Base-by-base conservation (phyloP, 92 coral and sea anemone genomes). In the Galaxea fascicularis region DNA sequence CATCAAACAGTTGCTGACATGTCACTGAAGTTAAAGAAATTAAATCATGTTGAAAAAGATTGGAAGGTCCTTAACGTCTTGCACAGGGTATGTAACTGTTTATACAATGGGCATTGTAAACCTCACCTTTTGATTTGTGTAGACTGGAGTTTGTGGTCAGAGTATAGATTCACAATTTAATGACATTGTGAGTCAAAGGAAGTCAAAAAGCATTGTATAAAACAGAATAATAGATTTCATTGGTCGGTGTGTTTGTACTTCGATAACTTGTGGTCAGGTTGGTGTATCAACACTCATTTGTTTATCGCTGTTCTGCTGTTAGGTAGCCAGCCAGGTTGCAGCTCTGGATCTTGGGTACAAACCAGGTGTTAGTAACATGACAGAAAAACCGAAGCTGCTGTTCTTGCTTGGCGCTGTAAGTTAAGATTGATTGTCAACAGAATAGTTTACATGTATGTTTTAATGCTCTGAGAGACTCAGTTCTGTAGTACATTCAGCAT, bases 241-340 rank as follows among this genome's bases (percentile, higher is more conserved):
- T n/a, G n/a, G n/a, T n/a, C n/a, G n/a, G n/a, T n/a, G n/a, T n/a
- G n/a, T n/a, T n/a, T n/a, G n/a, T n/a, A n/a, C n/a, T n/a, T n/a
- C n/a, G n/a, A n/a, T n/a, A n/a, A n/a, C n/a, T n/a, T n/a, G n/a
- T n/a, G n/a, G n/a, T n/a, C n/a, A n/a, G n/a, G n/a, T n/a, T n/a
- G n/a, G n/a, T n/a, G n/a, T n/a, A n/a, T n/a, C n/a, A n/a, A n/a
- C 41, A 35, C 41, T 35, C 41, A 35, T 2, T 35, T 29, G 73
- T 60, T 26, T 66, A 21, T 20, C 22, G 15, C 41, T 35, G 77
- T 56, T 44, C 2, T 69, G 25, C 30, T 30, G 7, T 60, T 22
- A 97, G 99, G 96, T 97, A 83, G 99, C 99, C 25, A 97, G 99
- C 76, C 99, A 97, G 82, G 99, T 97, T 9, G 99, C 99, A n/a